Evolutionary conservation across 2,888 invertebrate species (phyloP), one percentile per base, ranked within the genome.

Genomic region (Psylliodes chrysocephalus): DNA sequence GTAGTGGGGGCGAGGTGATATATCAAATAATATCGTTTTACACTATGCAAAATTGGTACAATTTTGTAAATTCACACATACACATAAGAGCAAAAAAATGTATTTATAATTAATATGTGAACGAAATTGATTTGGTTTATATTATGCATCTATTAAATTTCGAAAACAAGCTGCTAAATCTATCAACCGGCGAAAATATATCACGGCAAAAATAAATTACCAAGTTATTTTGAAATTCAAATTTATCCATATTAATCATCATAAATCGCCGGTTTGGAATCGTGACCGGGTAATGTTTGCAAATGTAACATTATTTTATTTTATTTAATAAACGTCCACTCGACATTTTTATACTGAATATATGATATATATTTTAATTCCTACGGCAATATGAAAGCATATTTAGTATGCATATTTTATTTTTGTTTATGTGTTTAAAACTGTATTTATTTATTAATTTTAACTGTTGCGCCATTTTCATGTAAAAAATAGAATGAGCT

Each of bases 281-380:
- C 10, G 47, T 6, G 47, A 12, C 15, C 5, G n/a, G 30, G 18
- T 35, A 1, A 7, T 57, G 47, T 57, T 47, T 57, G 57, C n/a
- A n/a, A 15, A 44, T 47, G 46, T 47, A 57, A 47, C 47, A 57
- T 57, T 47, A 47, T 57, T 57, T 57, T 42, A 54, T 54, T 22
- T 38, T 57, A 57, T 57, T 57, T 57, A 47, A 57, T 57, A 57
- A 57, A 57, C 28, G 47, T 35, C n/a, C 19, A 35, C 17, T 57
- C 22, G 22, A 47, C 57, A 35, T 22, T 57, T 46, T 47, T 14
- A 42, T 38, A 49, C 19, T 12, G 8, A 8, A 14, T 33, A 33
- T 33, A 30, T 30, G 51, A 42, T 42, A 42, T n/a, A 42, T n/a
- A 42, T 18, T 42, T 42, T 42, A 8, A 33, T 14, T 35, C 35